These are phyloP conservation scores for Arrhopalites spinosus DNA, from an alignment of 2,888 invertebrate species.

Conservation along the genomic window DNA sequence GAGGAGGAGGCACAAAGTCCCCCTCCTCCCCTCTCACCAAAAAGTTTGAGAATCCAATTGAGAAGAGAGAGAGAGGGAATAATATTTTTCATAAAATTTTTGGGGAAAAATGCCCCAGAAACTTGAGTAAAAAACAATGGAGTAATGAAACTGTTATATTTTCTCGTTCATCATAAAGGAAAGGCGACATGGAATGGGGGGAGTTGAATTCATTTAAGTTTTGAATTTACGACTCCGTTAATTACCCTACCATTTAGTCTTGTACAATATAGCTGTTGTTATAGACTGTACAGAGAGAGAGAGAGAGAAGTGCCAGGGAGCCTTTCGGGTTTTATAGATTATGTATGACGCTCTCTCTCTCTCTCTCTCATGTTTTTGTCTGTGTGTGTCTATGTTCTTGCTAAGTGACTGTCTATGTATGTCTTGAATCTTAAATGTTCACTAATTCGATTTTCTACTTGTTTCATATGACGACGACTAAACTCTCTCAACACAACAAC, in stretches of 20 bases:
- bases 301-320: slow-evolving; percentile 26
- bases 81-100: slow-evolving; percentile 36
- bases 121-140: slow-evolving; percentile 38
- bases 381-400: background rate
- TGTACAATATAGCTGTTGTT: background rate
- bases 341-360: slow-evolving; percentile 13
- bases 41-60: no score
- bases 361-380: background rate
- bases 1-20: no score
- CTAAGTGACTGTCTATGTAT: background rate
- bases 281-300: no score
- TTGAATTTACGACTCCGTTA: slow-evolving; percentile 55
- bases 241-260: slow-evolving; percentile 46
- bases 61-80: background rate
- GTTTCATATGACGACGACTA: background rate
- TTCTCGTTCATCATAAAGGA: slow-evolving; percentile 47
- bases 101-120: slow-evolving; percentile 46
- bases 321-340: slow-evolving; percentile 25
- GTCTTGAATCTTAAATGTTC: slow-evolving; percentile 27
- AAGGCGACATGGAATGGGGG: slow-evolving; percentile 53
- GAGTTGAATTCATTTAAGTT: slow-evolving; percentile 55
- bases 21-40: no score
- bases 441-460: slow-evolving; percentile 35
- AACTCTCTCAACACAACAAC: no score
- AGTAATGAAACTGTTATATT: slow-evolving; percentile 44